These are phyloP conservation scores for Notolabrus celidotus DNA, from an alignment of 2,797 vertebrate species.

Conservation along the genomic window DNA sequence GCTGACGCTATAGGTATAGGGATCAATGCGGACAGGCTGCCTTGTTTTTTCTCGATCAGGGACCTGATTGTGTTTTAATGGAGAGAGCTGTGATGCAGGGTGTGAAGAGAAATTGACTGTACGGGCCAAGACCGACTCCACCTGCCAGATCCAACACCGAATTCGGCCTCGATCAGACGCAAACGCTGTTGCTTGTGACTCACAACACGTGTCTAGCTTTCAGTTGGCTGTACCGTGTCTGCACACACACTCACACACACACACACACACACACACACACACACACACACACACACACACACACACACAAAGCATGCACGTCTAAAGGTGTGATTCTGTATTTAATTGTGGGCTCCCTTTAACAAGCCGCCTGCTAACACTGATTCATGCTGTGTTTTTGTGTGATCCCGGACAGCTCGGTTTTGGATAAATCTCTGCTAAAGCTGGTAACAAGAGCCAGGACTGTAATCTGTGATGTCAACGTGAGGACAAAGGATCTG, in stretches of 20 bases:
- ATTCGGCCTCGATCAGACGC: conserved; percentile 43
- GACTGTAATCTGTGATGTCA: conserved; percentile 74
- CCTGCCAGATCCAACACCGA: conserved; percentile 51
- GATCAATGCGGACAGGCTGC: conserved; percentile 69
- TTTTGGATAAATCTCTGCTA: conserved; percentile 62
- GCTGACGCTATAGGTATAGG: conserved; percentile 67
- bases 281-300: conserved; percentile 12
- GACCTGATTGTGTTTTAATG: conserved; percentile 71
- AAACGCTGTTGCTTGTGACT: conserved; percentile 34
- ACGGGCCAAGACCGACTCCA: conserved; percentile 41
- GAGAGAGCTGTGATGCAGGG: conserved; percentile 44
- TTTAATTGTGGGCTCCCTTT: conserved; percentile 33
- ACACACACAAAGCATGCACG: background rate
- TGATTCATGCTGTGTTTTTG: conserved; percentile 34
- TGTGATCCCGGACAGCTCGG: conserved; percentile 55
- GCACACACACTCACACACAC: background rate
- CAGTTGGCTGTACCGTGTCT: background rate
- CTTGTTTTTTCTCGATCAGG: conserved; percentile 36
- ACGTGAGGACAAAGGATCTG: conserved; percentile 66
- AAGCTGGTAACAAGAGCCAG: conserved; percentile 70
- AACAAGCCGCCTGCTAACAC: conserved; percentile 25
- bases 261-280: too few relatives aligned
- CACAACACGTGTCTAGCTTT: conserved; percentile 16
- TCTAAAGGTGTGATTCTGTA: conserved; percentile 42
- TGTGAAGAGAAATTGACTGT: conserved; percentile 46